Evolutionary conservation across 2,888 invertebrate genomes (phyloP).

Genomic region (Petrolisthes manimaculis): DNA sequence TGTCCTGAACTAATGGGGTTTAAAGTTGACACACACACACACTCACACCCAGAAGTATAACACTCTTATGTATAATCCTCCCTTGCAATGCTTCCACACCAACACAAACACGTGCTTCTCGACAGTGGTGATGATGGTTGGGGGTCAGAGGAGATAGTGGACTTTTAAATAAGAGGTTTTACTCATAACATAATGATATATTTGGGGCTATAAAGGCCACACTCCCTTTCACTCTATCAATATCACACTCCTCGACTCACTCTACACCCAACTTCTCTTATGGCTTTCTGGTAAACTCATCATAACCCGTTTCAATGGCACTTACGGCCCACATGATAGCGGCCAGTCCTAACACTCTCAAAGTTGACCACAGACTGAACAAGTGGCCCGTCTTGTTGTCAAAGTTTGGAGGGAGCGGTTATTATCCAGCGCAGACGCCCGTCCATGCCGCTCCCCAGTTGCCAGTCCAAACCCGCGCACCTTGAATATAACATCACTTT

Average conservation of each 20-base stretch:
- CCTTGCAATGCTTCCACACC: slow-evolving; percentile 26
- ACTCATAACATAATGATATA: slow-evolving; percentile 28
- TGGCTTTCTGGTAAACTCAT: slow-evolving; percentile 44
- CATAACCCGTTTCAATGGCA: slow-evolving; percentile 59
- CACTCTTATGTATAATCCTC: slow-evolving; percentile 32
- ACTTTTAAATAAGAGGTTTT: slow-evolving; percentile 21
- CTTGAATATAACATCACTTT: slow-evolving; percentile 10
- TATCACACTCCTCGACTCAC: slow-evolving; percentile 50
- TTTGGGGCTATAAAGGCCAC: slow-evolving; percentile 9
- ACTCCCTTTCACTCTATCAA: slow-evolving; percentile 46
- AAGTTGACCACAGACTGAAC: slow-evolving; percentile 61
- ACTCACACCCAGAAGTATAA: slow-evolving; percentile 16
- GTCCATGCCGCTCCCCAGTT: slow-evolving; percentile 40
- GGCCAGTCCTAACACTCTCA: slow-evolving; percentile 52
- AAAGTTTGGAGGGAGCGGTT: slow-evolving; percentile 55
- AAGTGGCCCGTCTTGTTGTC: slow-evolving; percentile 62
- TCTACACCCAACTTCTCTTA: slow-evolving; percentile 54
- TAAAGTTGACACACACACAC: not conserved
- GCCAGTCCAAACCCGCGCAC: slow-evolving; percentile 29
- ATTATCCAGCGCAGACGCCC: slow-evolving; percentile 36
- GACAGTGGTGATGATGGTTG: slow-evolving; percentile 33
- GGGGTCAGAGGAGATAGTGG: slow-evolving; percentile 20
- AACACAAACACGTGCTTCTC: slow-evolving; percentile 41
- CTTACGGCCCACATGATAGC: slow-evolving; percentile 48
- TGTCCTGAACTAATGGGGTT: not conserved